Evolutionary conservation across 2,797 vertebrate genomes (phyloP).

Genomic region (Sebastes matsubarae): DNA sequence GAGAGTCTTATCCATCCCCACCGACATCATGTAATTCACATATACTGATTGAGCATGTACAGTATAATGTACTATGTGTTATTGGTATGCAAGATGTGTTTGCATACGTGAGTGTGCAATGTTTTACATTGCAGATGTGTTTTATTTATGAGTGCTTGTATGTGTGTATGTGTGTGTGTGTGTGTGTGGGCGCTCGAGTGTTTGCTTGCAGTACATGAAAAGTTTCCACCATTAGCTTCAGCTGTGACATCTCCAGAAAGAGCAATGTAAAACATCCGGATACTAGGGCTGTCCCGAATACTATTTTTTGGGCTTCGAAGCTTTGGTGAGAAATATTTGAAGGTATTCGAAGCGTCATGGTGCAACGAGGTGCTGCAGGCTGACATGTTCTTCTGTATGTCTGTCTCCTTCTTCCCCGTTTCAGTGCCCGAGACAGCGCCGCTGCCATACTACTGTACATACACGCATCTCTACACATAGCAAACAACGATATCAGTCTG

Average conservation of each 20-base stretch:
- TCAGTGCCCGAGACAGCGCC: too few species aligned
- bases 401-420: too few species aligned
- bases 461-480: too few species aligned
- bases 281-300: too few species aligned
- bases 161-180: neutral
- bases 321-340: too few species aligned
- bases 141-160: conserved; percentile 17
- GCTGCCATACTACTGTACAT: too few species aligned
- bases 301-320: too few species aligned
- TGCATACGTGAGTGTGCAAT: neutral
- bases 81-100: neutral
- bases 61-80: neutral
- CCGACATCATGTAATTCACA: neutral
- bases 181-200: neutral
- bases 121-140: conserved; percentile 1
- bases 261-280: neutral
- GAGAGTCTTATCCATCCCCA: neutral
- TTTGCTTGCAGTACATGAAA: conserved; percentile 16
- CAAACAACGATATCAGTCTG: too few species aligned
- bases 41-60: neutral
- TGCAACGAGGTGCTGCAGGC: too few species aligned
- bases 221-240: neutral
- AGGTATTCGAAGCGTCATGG: too few species aligned
- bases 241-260: neutral
- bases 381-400: too few species aligned